phyloP scores from a whole-genome alignment of 1,140 invertebrate species.

The Propsilocerus akamusi region DNA sequence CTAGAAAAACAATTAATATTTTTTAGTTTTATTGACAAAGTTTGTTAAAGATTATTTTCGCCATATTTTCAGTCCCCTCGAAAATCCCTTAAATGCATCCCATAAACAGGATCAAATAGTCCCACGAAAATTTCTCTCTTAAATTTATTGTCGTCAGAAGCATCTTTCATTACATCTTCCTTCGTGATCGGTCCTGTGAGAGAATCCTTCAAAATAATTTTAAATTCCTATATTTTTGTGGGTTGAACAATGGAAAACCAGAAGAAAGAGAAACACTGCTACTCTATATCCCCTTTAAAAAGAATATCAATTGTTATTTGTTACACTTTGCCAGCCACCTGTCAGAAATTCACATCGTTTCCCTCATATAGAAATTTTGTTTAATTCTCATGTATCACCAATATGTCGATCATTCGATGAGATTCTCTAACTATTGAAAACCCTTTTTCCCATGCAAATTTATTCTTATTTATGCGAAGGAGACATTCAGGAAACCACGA shows the following conservation, averaged over 20 bases:
- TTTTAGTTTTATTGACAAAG: too few species aligned
- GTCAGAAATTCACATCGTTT: background rate
- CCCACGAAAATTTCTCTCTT: too few species aligned
- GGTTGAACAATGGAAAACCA: background rate
- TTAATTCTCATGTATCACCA: background rate
- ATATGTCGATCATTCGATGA: background rate
- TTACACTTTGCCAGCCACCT: background rate
- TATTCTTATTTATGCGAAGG: background rate
- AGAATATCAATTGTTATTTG: background rate
- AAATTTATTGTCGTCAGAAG: too few species aligned
- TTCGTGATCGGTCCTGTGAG: too few species aligned
- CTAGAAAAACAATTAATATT: too few species aligned
- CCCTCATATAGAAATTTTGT: background rate
- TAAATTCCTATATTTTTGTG: background rate
- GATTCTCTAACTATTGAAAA: background rate
- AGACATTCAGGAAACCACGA: background rate
- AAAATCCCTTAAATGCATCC: too few species aligned
- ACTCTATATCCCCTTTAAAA: background rate
- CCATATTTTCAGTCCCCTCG: too few species aligned
- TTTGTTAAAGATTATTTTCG: too few species aligned
- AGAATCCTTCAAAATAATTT: too few species aligned
- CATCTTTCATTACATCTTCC: too few species aligned
- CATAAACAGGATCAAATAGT: too few species aligned
- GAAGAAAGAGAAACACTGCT: background rate
- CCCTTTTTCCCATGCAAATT: slow-evolving; percentile 1